These are phyloP conservation scores for Megaceryle alcyon DNA, from an alignment of 2,797 vertebrate genomes.

Conservation along the genomic window DNA sequence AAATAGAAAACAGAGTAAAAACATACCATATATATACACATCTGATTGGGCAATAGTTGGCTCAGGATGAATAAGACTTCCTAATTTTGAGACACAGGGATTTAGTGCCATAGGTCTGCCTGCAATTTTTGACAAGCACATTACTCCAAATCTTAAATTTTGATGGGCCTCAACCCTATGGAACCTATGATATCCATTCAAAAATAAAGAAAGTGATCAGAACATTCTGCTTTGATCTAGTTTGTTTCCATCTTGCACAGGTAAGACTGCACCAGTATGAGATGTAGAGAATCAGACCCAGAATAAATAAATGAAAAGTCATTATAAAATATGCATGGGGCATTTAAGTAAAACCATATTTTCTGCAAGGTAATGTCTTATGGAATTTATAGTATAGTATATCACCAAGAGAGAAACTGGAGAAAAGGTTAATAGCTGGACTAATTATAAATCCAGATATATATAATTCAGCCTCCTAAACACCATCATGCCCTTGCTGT, in stretches of 20 bases:
- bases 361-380: constrained; percentile 14
- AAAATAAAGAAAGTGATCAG: neutral
- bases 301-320: constrained; percentile 41
- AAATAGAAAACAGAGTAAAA: neutral
- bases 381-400: constrained; percentile 42
- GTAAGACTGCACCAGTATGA: neutral
- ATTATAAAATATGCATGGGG: constrained; percentile 32
- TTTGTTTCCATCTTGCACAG: neutral
- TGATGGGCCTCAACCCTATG: neutral
- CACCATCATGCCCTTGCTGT: constrained; percentile 20
- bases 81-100: neutral
- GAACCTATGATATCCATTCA: neutral
- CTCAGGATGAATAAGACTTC: neutral
- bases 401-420: constrained; percentile 52
- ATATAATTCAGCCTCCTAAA: constrained; percentile 68
- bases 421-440: constrained; percentile 63
- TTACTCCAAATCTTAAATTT: neutral
- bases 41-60: neutral
- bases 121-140: neutral
- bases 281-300: neutral
- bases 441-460: constrained; percentile 70
- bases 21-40: neutral
- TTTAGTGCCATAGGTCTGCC: neutral
- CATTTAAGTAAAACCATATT: constrained; percentile 39
- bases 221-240: neutral